Conservation (phyloP, 2,888 invertebrate genomes). For the Aleiodes testaceus region DNA sequence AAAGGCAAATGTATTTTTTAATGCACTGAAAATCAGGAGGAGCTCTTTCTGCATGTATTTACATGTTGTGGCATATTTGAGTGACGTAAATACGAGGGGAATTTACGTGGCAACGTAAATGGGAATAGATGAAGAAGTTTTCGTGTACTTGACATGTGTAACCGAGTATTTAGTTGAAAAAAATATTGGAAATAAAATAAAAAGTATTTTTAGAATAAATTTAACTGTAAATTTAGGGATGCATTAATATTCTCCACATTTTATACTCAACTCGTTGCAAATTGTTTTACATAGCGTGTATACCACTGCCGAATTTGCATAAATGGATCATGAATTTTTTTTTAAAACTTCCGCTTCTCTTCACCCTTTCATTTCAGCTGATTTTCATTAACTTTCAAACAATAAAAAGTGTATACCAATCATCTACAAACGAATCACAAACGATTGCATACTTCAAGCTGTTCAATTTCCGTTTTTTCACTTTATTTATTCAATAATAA, state of each 20-base stretch:
- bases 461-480: too few relatives aligned
- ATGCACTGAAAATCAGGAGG: neutral
- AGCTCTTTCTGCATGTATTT: neutral
- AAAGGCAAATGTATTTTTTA: neutral
- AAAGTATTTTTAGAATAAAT: conserved; percentile 29
- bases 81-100: conserved; percentile 16
- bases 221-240: conserved; percentile 21
- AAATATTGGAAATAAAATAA: conserved; percentile 10
- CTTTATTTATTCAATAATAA: too few relatives aligned
- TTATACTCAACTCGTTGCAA: conserved; percentile 28
- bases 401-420: too few relatives aligned
- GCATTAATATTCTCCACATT: conserved; percentile 30
- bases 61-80: neutral
- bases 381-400: too few relatives aligned
- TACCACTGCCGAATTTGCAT: conserved; percentile 42
- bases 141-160: conserved; percentile 22
- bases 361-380: too few relatives aligned
- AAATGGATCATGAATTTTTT: conserved; percentile 34
- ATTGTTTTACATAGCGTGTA: conserved; percentile 35
- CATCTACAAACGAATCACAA: too few relatives aligned
- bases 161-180: too few relatives aligned
- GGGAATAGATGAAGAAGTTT: neutral
- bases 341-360: neutral
- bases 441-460: too few relatives aligned
- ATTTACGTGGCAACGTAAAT: neutral